Conservation (phyloP, 1,140 invertebrate genomes). For the Mesaphorura yosii region DNA sequence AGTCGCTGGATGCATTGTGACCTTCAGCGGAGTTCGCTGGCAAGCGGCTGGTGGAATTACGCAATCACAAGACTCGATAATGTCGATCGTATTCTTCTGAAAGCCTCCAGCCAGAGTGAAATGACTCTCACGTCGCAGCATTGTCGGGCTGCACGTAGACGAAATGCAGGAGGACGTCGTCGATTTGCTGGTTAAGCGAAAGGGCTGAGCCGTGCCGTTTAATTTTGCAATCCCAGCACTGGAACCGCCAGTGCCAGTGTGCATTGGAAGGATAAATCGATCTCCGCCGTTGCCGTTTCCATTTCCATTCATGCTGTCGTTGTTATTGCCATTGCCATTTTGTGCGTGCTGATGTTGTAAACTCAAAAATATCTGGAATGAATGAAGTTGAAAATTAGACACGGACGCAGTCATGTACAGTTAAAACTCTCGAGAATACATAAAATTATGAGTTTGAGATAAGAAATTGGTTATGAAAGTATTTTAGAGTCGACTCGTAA, state of each 20-base stretch:
- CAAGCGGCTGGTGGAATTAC: constrained; percentile 35
- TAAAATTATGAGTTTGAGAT: too few species aligned
- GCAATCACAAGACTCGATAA: constrained; percentile 41
- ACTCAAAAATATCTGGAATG: constrained; percentile 16
- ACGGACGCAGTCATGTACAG: too few species aligned
- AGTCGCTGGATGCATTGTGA: constrained; percentile 39
- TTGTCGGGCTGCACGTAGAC: constrained; percentile 15
- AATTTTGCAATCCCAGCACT: too few species aligned
- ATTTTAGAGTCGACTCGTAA: too few species aligned
- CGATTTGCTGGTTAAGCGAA: not conserved
- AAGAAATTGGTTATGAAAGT: too few species aligned
- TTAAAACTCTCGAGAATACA: too few species aligned
- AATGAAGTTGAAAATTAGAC: not conserved
- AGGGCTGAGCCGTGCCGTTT: not conserved
- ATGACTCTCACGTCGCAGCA: constrained; percentile 15
- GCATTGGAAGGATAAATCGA: too few species aligned
- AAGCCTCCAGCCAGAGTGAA: constrained; percentile 15
- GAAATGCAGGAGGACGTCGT: constrained; percentile 13
- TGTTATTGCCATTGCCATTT: not conserved
- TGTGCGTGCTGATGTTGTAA: constrained; percentile 13
- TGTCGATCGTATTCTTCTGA: too few species aligned
- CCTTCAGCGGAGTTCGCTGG: constrained; percentile 36
- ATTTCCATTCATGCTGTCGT: too few species aligned
- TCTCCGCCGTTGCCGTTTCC: too few species aligned
- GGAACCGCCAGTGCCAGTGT: too few species aligned